Evolutionary conservation across 1,140 invertebrate species (phyloP), one percentile per base, ranked within the genome.

Genomic region (Drosophila elegans): DNA sequence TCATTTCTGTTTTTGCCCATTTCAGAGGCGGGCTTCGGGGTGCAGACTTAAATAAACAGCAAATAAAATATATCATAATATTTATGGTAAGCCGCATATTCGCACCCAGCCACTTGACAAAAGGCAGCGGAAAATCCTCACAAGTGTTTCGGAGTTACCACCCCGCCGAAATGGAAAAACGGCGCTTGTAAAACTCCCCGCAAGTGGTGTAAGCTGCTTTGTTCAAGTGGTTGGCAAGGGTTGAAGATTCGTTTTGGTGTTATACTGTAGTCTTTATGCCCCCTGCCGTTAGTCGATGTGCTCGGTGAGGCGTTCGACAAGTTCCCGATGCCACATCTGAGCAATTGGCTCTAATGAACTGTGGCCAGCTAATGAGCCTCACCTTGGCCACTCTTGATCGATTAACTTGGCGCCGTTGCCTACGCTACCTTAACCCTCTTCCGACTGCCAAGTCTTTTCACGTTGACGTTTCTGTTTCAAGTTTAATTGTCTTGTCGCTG

Each of bases 131-230:
- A 82, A 76, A 86, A 88, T 86, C 83, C 78, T 62, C 80, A 86
- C 69, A 86, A 82, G 83, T 82, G 83, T 78, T 42, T 46, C n/a
- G 6, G 21, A 62, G 34, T 57, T 34, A 29, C 45, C 34, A 48
- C 42, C 51, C 45, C 60, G 11, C 11, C 5, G 29, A 64, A 64
- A 38, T 27, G 25, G 2, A 42, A 7, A 4, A 27, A 10, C 38
- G 32, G 34, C 34, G 11, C 67, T 51, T 56, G 60, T 73, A 45
- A 54, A 74, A 55, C 63, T 77, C 45, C 59, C 42, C 71, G 64
- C 75, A 89, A 89, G 84, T 89, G 80, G 71, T 89, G 84, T 89
- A 89, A 89, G 84, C 84, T 63, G 84, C 84, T 89, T 89, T 89
- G 74, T 68, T 89, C 80, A 89, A 89, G 84, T 89, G 84, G 44